Conservation (phyloP, 2,888 invertebrate genomes). For the Campopleginae sp. region DNA sequence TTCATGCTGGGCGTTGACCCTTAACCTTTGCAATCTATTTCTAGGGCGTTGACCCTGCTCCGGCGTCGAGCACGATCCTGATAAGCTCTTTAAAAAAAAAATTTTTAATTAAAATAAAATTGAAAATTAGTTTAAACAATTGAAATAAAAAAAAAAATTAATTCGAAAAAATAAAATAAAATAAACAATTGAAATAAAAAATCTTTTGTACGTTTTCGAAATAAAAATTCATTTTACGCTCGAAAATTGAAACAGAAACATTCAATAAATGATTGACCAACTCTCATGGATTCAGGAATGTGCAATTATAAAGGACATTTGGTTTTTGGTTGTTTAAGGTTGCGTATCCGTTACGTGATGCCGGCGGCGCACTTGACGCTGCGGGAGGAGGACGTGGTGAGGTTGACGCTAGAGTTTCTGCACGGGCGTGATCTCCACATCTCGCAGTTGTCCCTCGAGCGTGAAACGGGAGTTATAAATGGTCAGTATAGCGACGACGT, state of each 20-base stretch:
- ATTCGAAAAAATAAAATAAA: no score
- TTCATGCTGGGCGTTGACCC: neutral
- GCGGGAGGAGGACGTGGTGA: slow-evolving; percentile 95
- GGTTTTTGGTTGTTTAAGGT: slow-evolving; percentile 73
- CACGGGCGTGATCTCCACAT: slow-evolving; percentile 96
- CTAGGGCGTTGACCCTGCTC: no score
- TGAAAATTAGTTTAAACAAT: no score
- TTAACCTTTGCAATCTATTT: neutral
- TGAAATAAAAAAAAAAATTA: no score
- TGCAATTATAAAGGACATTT: neutral
- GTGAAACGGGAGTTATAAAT: slow-evolving; percentile 98
- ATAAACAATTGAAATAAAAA: no score
- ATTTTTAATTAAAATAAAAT: no score
- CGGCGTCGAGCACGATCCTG: no score
- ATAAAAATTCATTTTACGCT: neutral
- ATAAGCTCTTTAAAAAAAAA: no score
- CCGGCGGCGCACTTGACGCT: slow-evolving; percentile 93
- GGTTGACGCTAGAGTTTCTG: slow-evolving; percentile 93
- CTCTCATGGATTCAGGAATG: neutral
- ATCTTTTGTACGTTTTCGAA: no score
- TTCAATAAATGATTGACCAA: neutral
- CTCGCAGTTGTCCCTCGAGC: slow-evolving; percentile 94
- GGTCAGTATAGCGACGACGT: slow-evolving; percentile 97
- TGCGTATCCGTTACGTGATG: slow-evolving; percentile 87
- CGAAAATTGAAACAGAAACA: neutral